Conservation (phyloP, 2,888 invertebrate species). For the Gryllus longicercus region DNA sequence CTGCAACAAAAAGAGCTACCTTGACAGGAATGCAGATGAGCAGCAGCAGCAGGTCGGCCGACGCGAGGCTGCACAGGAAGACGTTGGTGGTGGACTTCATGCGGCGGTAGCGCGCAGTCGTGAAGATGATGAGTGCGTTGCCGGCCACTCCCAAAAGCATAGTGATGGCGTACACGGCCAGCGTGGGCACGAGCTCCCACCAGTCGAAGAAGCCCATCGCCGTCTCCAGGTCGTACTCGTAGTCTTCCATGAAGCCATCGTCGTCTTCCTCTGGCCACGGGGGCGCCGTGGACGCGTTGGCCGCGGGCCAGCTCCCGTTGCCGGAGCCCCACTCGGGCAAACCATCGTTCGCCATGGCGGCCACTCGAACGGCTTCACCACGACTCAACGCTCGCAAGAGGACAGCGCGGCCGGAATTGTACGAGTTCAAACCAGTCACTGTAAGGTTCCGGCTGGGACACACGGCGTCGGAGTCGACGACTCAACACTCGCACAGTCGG, state of each 20-base stretch:
- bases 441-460: too few species aligned
- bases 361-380: too few species aligned
- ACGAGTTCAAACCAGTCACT: too few species aligned
- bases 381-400: too few species aligned
- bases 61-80: conserved; percentile 64
- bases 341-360: too few species aligned
- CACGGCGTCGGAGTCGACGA: too few species aligned
- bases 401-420: too few species aligned
- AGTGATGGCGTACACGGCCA: conserved; percentile 58
- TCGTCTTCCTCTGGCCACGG: background rate
- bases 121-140: conserved; percentile 56
- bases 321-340: background rate
- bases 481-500: too few species aligned
- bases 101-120: conserved; percentile 53
- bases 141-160: conserved; percentile 60
- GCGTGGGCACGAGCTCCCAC: conserved; percentile 56
- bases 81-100: conserved; percentile 64
- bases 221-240: conserved; percentile 53
- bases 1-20: conserved; percentile 46
- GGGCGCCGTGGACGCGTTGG: background rate
- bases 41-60: conserved; percentile 66
- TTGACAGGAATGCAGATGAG: conserved; percentile 68
- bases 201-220: conserved; percentile 52
- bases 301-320: background rate
- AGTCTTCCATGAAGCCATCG: conserved; percentile 39